Conservation (phyloP, 53 echinoderm and acorn worm genomes). For the Echinarachnius parma region DNA sequence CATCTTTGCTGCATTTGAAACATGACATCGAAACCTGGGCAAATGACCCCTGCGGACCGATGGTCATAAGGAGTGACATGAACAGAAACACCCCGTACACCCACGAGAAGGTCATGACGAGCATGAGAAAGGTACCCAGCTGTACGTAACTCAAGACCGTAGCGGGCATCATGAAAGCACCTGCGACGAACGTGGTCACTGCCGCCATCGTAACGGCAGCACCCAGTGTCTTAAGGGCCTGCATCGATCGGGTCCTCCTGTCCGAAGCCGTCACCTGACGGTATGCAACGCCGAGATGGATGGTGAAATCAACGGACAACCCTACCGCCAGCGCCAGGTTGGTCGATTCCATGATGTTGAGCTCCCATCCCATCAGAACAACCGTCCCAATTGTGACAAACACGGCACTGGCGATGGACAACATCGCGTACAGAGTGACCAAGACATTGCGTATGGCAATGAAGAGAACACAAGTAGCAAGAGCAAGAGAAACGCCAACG, state of each 20-base stretch:
- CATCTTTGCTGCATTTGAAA: too few species aligned
- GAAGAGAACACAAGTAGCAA: slow-evolving; percentile 48
- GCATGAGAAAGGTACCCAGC: slow-evolving; percentile 72
- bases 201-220: slow-evolving; percentile 70
- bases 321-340: slow-evolving; percentile 59
- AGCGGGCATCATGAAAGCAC: slow-evolving; percentile 84
- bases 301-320: slow-evolving; percentile 73
- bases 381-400: slow-evolving; percentile 51
- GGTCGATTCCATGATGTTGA: slow-evolving; percentile 63
- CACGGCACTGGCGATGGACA: slow-evolving; percentile 55
- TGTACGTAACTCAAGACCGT: slow-evolving; percentile 72
- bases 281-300: slow-evolving; percentile 78
- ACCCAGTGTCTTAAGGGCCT: slow-evolving; percentile 44
- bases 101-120: slow-evolving; percentile 86
- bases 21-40: slow-evolving; percentile 52
- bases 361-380: slow-evolving; percentile 69
- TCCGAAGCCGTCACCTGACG: slow-evolving; percentile 42
- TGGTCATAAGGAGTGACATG: slow-evolving; percentile 63
- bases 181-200: slow-evolving; percentile 76
- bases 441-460: slow-evolving; percentile 52
- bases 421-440: slow-evolving; percentile 48
- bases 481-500: slow-evolving; percentile 34
- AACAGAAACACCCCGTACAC: slow-evolving; percentile 74
- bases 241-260: slow-evolving; percentile 32
- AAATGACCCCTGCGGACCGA: slow-evolving; percentile 71